Evolutionary conservation across 1,140 invertebrate species (phyloP).

Genomic region (Holotrichia oblita): DNA sequence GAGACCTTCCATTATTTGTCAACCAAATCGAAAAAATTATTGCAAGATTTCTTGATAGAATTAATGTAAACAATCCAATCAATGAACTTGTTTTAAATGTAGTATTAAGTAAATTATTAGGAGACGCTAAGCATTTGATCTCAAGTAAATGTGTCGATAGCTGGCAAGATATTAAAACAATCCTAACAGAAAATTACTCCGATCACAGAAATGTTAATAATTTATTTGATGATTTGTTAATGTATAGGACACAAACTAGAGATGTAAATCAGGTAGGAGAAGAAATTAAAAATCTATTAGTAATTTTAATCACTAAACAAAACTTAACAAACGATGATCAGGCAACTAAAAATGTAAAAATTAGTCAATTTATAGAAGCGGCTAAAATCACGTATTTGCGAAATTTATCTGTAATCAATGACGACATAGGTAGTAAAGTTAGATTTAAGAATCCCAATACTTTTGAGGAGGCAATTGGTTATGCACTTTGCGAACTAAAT

Average conservation of each 20-base stretch:
- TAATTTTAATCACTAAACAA: background rate
- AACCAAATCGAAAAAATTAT: background rate
- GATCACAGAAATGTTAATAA: background rate
- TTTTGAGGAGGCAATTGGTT: conserved; percentile 13
- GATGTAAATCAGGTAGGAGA: background rate
- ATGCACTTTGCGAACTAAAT: background rate
- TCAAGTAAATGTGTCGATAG: background rate
- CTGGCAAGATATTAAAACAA: conserved; percentile 4
- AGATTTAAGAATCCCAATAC: background rate
- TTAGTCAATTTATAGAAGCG: background rate
- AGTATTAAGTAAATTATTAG: background rate
- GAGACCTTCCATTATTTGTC: background rate
- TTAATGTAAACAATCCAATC: background rate
- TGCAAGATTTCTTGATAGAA: background rate
- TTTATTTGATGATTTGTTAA: conserved; percentile 15
- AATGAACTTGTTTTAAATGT: background rate
- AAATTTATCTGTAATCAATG: background rate
- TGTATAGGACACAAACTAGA: background rate
- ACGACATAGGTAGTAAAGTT: background rate
- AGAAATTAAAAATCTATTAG: background rate
- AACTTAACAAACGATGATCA: background rate
- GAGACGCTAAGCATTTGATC: conserved; percentile 7
- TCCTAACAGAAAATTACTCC: background rate
- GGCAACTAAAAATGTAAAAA: too few species aligned
- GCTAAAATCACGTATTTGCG: background rate